Evolutionary conservation across 2,888 invertebrate species (phyloP).

Genomic region (Melanotus villosus): DNA sequence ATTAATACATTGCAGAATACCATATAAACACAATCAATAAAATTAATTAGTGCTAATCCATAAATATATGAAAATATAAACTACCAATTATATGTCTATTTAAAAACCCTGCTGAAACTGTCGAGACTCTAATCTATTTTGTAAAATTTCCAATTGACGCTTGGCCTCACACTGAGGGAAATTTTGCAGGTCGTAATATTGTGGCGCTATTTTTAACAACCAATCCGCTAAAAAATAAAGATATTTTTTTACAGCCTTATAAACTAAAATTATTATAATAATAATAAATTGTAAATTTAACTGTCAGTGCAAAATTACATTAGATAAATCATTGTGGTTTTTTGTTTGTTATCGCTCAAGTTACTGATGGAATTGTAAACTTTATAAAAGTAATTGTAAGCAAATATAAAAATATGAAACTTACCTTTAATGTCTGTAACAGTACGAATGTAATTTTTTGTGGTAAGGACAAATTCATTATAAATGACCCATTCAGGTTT

Average conservation of each 20-base stretch:
- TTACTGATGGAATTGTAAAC: too few species aligned
- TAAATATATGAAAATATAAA: constrained; percentile 42
- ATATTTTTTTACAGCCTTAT: too few species aligned
- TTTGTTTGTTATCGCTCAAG: too few species aligned
- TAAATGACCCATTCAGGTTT: constrained; percentile 99
- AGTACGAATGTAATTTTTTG: constrained; percentile 99
- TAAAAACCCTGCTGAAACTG: constrained; percentile 93
- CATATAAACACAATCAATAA: constrained; percentile 24
- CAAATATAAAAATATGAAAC: constrained; percentile 67
- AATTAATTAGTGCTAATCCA: constrained; percentile 40
- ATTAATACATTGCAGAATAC: constrained; percentile 28
- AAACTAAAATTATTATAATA: too few species aligned
- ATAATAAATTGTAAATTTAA: too few species aligned
- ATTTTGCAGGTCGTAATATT: constrained; percentile 98
- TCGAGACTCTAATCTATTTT: constrained; percentile 87
- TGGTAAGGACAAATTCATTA: constrained; percentile 99
- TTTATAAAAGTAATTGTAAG: not conserved
- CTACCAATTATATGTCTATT: constrained; percentile 49
- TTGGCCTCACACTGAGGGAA: constrained; percentile 99
- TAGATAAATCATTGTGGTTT: too few species aligned
- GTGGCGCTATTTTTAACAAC: constrained; percentile 95
- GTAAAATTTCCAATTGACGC: constrained; percentile 90
- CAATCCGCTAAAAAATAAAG: constrained; percentile 81
- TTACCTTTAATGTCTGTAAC: constrained; percentile 99
- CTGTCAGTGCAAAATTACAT: too few species aligned